phyloP scores from a whole-genome alignment of 2,888 invertebrate genomes.

The Osmoderma eremita region DNA sequence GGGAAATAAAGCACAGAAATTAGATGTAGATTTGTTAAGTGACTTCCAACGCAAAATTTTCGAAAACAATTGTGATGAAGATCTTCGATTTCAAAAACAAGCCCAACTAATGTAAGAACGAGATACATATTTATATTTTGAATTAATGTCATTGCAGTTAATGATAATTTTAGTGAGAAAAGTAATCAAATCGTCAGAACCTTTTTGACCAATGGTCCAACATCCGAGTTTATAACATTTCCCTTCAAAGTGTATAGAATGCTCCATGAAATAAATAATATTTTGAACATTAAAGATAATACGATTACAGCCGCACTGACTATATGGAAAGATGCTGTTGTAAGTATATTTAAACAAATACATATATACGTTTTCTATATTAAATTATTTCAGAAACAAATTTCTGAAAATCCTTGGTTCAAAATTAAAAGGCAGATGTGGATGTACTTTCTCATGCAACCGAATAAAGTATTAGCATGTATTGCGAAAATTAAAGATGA shows the following conservation, averaged over 20 bases:
- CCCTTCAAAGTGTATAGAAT: slow-evolving; percentile 25
- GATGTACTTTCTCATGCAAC: slow-evolving; percentile 34
- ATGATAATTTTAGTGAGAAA: slow-evolving; percentile 14
- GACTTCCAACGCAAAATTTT: slow-evolving; percentile 7
- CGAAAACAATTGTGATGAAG: not conserved
- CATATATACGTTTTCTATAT: not conserved
- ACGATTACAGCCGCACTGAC: not conserved
- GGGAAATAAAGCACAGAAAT: not conserved
- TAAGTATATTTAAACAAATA: slow-evolving; percentile 14
- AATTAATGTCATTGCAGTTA: not conserved
- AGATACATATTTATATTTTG: not conserved
- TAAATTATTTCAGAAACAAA: slow-evolving; percentile 15
- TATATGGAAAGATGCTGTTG: slow-evolving; percentile 20
- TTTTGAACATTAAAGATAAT: slow-evolving; percentile 10
- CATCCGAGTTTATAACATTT: slow-evolving; percentile 20
- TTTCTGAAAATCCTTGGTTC: slow-evolving; percentile 32
- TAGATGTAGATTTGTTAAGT: not conserved
- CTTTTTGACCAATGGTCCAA: slow-evolving; percentile 35
- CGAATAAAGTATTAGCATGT: slow-evolving; percentile 9
- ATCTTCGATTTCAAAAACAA: not conserved
- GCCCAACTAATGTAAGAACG: slow-evolving; percentile 11
- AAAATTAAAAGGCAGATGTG: slow-evolving; percentile 36
- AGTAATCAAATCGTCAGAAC: slow-evolving; percentile 15
- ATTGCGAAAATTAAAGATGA: slow-evolving; percentile 31
- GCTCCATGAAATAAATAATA: slow-evolving; percentile 19